Evolutionary conservation across 2,888 invertebrate species (phyloP), one percentile per base, ranked within the genome.

Genomic region (Heliconius hortense): DNA sequence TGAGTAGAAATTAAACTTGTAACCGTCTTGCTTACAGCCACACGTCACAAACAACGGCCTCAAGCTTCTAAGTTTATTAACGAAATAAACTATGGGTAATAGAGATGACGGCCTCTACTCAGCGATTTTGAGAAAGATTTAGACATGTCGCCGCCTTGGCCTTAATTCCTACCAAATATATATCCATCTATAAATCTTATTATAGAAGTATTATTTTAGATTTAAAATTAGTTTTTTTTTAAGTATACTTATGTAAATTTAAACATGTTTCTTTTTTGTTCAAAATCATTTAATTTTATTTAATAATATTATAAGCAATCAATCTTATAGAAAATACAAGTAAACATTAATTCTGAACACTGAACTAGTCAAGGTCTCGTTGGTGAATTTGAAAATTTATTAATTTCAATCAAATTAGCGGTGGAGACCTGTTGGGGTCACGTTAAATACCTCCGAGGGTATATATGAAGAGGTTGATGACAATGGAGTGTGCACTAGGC

Each of bases 71-170:
- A 21, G 1, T 48, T 48, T 69, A 31, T 53, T 24, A 56, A 69
- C 53, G 21, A 69, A 69, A 73, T 59, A 43, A 31, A 62, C 26
- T 48, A 7, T 21, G 18, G 28, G 28, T n/a, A 66, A 66, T 43
- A 43, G 60, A 62, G 43, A 62, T n/a, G 68, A 48, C 26, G 60
- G 68, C 68, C 68, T 74, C 24, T 64, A 74, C 24, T 18, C 35
- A 68, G 74, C 68, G 43, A 62, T 68, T 68, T 48, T 68, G 24
- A 59, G 48, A 68, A 43, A 60, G 73, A 60, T 60, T 68, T 60
- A 69, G 59, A 62, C 60, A 24, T 28, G 28, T 59, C 18, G 7
- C 26, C 35, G 39, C 74, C 68, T 74, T 74, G 74, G 24, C 74
- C 67, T 64, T 73, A 73, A 56, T 73, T 59, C 66, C 39, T 24